These are phyloP conservation scores for Puffinus mauretanicus DNA, from an alignment of 2,113 vertebrate genomes.

Conservation along the genomic window DNA sequence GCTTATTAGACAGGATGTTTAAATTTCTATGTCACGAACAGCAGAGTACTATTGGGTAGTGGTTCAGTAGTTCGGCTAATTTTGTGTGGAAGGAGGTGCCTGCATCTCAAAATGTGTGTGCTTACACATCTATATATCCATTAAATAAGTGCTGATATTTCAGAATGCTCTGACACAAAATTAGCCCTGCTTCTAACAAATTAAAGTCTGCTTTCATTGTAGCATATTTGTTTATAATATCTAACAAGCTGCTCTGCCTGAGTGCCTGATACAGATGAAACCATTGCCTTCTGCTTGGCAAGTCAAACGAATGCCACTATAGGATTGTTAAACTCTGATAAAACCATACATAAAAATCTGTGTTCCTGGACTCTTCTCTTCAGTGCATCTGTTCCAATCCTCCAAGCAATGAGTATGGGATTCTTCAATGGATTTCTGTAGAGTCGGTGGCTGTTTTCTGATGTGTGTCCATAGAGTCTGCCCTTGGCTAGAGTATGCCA, in stretches of 20 bases:
- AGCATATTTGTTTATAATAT: constrained; percentile 57
- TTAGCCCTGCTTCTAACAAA: background rate
- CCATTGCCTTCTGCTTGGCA: constrained; percentile 40
- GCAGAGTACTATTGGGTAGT: background rate
- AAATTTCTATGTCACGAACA: background rate
- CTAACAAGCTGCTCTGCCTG: constrained; percentile 32
- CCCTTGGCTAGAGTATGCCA: constrained; percentile 12
- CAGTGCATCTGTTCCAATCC: constrained; percentile 6
- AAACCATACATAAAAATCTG: constrained; percentile 38
- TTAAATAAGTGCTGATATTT: background rate
- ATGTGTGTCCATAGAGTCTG: background rate
- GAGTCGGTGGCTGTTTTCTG: background rate
- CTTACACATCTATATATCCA: background rate
- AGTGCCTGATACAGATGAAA: constrained; percentile 26
- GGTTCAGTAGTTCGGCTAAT: background rate
- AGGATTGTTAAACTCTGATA: constrained; percentile 22
- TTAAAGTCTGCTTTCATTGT: constrained; percentile 35
- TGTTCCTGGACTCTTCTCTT: constrained; percentile 1
- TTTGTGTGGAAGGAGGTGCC: background rate
- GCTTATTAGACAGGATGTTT: background rate
- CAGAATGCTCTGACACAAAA: background rate
- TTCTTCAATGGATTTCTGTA: background rate
- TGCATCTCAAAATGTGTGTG: background rate
- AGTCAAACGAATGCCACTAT: background rate
- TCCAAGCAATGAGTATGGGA: background rate